Base-by-base conservation (phyloP, 2,888 invertebrate genomes). In the Polyommatus icarus region DNA sequence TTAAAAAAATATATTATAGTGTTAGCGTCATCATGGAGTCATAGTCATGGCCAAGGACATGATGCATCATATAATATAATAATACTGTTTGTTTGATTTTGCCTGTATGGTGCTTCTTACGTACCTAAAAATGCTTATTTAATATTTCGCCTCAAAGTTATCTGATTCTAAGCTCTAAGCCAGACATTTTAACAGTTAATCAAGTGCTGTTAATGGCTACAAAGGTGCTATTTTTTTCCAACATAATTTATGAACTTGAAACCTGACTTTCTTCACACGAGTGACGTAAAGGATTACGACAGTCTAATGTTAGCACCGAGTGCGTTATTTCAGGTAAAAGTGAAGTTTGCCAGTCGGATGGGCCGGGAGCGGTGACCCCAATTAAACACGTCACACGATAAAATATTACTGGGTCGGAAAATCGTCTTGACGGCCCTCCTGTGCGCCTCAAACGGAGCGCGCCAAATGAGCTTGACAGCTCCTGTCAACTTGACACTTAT, bases 381-480 rank as follows among this genome's bases (percentile, higher is more conserved):
- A 80, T 83, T 80, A 81, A 79, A 79, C 71, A 79, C 81, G 80
- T 80, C 80, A 78, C 79, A 76, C 81, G 80, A 82, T 81, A 77
- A 80, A 80, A 80, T 80, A 80, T 81, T 81, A 81, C 79, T 82
- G 80, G 78, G 79, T 78, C 77, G 81, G 81, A 81, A 83, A 83
- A 82, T 82, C 80, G 79, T 80, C 79, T 78, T 75, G 79, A 81
- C 79, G 77, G 79, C 54, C 75, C 75, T 75, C 50, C 24, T 75
- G 75, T 50, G 24, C 40, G 20, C 40, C 46, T 40, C 73, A 73
- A 40, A 20, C 73, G 46, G 24, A 24, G 73, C 40, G 73, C 40
- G 46, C 73, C 46, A 73, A 73, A 73, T 40, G 40, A 46, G 46
- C 5, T 73, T 40, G 73, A 73, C 73, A 46, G 20, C 40, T 46